Conservation (phyloP, 2,888 invertebrate genomes). For the Hoplodrina ambigua region DNA sequence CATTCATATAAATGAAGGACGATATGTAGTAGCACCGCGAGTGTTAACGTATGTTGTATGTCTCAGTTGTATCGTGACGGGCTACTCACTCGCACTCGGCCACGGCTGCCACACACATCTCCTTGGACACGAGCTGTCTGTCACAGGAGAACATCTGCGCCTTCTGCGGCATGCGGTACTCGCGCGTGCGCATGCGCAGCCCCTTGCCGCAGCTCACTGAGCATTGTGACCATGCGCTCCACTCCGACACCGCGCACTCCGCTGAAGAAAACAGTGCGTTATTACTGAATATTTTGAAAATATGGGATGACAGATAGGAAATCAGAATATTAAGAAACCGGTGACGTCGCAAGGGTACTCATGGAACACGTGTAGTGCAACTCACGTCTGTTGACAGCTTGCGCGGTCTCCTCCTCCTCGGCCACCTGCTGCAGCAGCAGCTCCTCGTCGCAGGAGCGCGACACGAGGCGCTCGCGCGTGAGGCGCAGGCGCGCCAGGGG, state of each 20-base stretch:
- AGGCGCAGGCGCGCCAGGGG: constrained; percentile 96
- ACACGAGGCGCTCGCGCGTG: constrained; percentile 93
- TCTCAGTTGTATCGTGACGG: not conserved
- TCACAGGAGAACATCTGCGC: constrained; percentile 93
- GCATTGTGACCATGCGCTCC: constrained; percentile 95
- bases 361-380: constrained; percentile 36
- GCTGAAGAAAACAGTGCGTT: constrained; percentile 84
- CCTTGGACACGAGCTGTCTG: constrained; percentile 95
- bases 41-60: too few relatives aligned
- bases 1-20: not conserved
- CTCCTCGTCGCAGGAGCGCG: constrained; percentile 93
- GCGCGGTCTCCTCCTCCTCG: constrained; percentile 92
- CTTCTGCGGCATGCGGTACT: constrained; percentile 93
- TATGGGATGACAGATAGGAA: too few relatives aligned
- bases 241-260: constrained; percentile 95
- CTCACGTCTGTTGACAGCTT: constrained; percentile 93
- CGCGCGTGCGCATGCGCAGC: constrained; percentile 93
- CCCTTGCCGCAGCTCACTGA: constrained; percentile 97
- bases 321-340: too few relatives aligned
- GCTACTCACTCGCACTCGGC: constrained; percentile 93
- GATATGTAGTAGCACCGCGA: too few relatives aligned
- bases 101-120: constrained; percentile 96
- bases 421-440: constrained; percentile 90
- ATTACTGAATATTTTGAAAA: not conserved
- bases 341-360: too few relatives aligned